Conservation (phyloP, 1,140 invertebrate genomes). For the Phthorimaea operculella region DNA sequence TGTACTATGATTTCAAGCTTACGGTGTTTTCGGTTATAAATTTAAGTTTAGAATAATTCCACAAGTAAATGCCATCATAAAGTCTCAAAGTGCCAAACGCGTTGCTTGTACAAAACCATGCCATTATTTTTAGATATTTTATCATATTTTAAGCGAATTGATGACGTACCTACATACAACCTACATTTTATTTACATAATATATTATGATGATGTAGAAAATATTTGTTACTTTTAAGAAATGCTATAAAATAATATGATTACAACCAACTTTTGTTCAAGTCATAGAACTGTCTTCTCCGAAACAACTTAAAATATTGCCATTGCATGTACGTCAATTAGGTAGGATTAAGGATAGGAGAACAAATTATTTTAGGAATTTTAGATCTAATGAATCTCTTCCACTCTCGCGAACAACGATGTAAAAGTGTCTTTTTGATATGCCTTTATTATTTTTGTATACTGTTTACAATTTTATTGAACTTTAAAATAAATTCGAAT, state of each 20-base stretch:
- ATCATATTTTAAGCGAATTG: background rate
- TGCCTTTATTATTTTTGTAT: slow-evolving; percentile 4
- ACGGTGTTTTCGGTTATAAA: background rate
- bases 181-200: background rate
- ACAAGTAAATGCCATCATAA: background rate
- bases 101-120: slow-evolving; percentile 48
- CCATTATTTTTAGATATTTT: slow-evolving; percentile 21
- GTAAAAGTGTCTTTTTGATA: background rate
- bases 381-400: background rate
- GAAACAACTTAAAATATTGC: too few relatives aligned
- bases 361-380: slow-evolving; percentile 1
- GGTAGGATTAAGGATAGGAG: too few relatives aligned
- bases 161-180: background rate
- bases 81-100: slow-evolving; percentile 46
- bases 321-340: too few relatives aligned
- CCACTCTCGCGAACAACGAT: background rate
- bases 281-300: too few relatives aligned
- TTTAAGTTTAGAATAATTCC: background rate
- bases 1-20: too few relatives aligned
- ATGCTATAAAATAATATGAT: too few relatives aligned
- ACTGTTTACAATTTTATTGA: slow-evolving; percentile 1
- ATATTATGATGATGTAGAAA: too few relatives aligned
- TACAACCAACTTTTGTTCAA: too few relatives aligned
- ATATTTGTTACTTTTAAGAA: too few relatives aligned
- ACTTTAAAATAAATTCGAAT: slow-evolving; percentile 2